phyloP scores from a whole-genome alignment of 2,113 vertebrate genomes.

The Todiramphus saurophagus region DNA sequence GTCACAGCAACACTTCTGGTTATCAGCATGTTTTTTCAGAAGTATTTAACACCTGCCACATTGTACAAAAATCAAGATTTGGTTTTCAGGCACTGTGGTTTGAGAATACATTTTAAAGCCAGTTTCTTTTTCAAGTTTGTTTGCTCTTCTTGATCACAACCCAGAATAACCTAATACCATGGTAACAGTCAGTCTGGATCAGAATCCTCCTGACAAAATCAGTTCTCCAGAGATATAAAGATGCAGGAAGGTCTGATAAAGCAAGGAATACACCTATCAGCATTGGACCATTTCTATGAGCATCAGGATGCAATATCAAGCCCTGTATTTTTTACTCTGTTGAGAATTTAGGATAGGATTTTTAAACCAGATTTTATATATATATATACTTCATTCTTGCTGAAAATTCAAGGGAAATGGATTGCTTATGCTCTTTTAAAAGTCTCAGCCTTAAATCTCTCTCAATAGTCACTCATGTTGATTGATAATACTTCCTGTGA shows the following conservation, averaged over 20 bases:
- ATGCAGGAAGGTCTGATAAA: slow-evolving; percentile 33
- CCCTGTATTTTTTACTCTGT: not conserved
- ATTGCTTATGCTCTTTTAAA: not conserved
- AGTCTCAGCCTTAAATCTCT: slow-evolving; percentile 23
- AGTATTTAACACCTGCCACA: not conserved
- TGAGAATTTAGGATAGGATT: not conserved
- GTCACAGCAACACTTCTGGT: not conserved
- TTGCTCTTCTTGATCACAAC: slow-evolving; percentile 18
- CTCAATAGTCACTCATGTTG: not conserved
- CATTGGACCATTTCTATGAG: not conserved
- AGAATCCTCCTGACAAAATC: slow-evolving; percentile 39
- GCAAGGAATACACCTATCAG: not conserved
- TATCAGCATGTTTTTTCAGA: not conserved
- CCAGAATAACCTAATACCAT: slow-evolving; percentile 38
- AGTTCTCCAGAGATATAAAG: slow-evolving; percentile 43
- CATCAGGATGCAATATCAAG: not conserved
- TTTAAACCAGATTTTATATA: not conserved
- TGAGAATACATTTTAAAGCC: not conserved
- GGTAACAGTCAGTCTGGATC: slow-evolving; percentile 14
- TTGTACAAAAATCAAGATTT: not conserved
- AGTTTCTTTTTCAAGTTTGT: slow-evolving; percentile 19
- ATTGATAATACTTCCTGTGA: slow-evolving; percentile 35
- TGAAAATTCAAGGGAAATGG: slow-evolving; percentile 1
- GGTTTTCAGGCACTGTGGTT: not conserved
- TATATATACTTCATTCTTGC: not conserved